A percentile compares a stretch with the other conserved stretches of the same genome.
phyloP scores from a whole-genome alignment of 2,888 invertebrate genomes.

The Diarsia dahlii region DNA sequence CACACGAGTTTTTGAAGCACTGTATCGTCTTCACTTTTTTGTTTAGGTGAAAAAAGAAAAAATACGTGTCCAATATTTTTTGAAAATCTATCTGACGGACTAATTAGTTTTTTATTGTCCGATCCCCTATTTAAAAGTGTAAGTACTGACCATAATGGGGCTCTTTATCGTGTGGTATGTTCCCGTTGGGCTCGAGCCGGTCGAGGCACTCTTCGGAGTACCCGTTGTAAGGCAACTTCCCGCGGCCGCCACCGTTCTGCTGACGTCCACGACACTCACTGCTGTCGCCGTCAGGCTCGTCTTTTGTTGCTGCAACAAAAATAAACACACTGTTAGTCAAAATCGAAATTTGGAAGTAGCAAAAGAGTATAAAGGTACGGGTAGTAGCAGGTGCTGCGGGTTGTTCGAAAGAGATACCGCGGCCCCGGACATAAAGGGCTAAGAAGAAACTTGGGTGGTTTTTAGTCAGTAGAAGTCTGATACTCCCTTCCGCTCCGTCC shows the following conservation, averaged over 20 bases:
- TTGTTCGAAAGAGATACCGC: too few relatives aligned
- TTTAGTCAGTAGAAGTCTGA: too few relatives aligned
- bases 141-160: conserved; percentile 91
- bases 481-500: too few relatives aligned
- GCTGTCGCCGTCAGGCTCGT: conserved; percentile 94
- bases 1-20: too few relatives aligned
- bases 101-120: too few relatives aligned
- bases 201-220: conserved; percentile 98
- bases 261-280: conserved; percentile 89
- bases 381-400: too few relatives aligned
- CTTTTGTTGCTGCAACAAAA: conserved; percentile 96
- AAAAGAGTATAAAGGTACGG: not conserved
- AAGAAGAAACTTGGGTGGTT: too few relatives aligned
- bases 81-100: too few relatives aligned
- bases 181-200: conserved; percentile 97
- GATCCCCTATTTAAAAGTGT: conserved; percentile 6
- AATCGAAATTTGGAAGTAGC: not conserved
- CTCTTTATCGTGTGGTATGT: conserved; percentile 96
- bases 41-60: too few relatives aligned
- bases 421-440: too few relatives aligned
- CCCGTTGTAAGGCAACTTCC: conserved; percentile 97
- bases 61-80: too few relatives aligned
- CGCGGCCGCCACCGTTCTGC: conserved; percentile 92
- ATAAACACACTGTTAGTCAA: conserved; percentile 15
- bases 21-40: too few relatives aligned